These are phyloP conservation scores for Theretra japonica DNA, from an alignment of 2,888 invertebrate species.

Conservation along the genomic window DNA sequence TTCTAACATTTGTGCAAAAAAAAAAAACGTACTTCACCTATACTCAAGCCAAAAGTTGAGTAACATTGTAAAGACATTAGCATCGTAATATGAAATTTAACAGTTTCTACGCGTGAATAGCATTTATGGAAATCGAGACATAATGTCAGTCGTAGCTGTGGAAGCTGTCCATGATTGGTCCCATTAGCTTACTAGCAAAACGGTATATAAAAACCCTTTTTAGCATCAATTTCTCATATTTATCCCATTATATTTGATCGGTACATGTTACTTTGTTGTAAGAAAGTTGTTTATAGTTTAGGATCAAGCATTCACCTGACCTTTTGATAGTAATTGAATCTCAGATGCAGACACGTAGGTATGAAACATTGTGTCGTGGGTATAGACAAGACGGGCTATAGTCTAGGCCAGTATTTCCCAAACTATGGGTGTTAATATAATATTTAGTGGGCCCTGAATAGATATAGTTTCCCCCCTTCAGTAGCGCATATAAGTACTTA, in stretches of 20 bases:
- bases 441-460: no score
- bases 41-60: no score
- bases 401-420: no score
- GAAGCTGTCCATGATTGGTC: not conserved
- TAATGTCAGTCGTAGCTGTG: not conserved
- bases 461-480: no score
- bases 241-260: not conserved
- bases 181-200: slow-evolving; percentile 1
- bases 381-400: no score
- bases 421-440: no score
- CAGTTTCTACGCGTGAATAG: not conserved
- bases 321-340: not conserved
- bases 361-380: not conserved
- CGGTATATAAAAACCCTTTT: not conserved
- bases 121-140: slow-evolving; percentile 5
- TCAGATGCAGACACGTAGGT: not conserved
- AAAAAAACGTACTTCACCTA: no score
- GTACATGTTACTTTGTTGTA: slow-evolving; percentile 1
- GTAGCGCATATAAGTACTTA: no score
- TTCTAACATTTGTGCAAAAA: no score
- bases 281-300: not conserved
- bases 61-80: not conserved
- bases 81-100: not conserved
- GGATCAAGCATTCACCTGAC: not conserved
- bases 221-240: not conserved